Percentiles rank a stretch among this genome's conserved stretches.
phyloP scores from a whole-genome alignment of 2,797 vertebrate genomes.

The Sebastes goodei region DNA sequence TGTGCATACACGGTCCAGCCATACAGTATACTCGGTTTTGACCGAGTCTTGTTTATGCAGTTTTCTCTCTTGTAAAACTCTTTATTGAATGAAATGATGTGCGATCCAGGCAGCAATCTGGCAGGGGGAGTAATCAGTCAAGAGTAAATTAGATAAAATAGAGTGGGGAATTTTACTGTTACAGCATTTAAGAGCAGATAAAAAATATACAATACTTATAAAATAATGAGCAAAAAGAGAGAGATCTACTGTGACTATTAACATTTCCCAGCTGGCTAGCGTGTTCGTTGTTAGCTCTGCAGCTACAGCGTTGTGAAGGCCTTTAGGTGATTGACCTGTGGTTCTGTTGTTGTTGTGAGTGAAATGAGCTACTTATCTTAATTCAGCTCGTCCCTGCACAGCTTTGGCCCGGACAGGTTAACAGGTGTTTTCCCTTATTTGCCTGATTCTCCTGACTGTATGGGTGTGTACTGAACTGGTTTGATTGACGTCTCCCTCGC shows the following conservation, averaged over 20 bases:
- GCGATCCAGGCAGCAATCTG: background rate
- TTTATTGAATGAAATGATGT: background rate
- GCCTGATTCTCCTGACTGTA: background rate
- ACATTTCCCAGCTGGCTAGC: too few species aligned
- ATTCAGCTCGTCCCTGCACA: background rate
- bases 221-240: background rate
- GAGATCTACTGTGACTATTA: too few species aligned
- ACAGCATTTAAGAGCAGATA: background rate
- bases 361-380: background rate
- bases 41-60: background rate
- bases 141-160: background rate
- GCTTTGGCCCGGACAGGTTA: background rate
- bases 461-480: background rate
- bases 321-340: background rate
- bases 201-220: background rate
- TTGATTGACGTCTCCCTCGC: background rate
- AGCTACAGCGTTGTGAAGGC: background rate
- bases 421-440: background rate
- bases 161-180: background rate
- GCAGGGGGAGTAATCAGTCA: background rate
- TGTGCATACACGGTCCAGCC: too few species aligned
- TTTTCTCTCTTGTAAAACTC: background rate
- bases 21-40: too few species aligned
- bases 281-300: too few species aligned
- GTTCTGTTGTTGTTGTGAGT: background rate